A percentile compares a stretch with the other conserved stretches of the same genome.
phyloP scores from a whole-genome alignment of 64 coral and sea anemone species.

The Hydrozoanthus tunicans region DNA sequence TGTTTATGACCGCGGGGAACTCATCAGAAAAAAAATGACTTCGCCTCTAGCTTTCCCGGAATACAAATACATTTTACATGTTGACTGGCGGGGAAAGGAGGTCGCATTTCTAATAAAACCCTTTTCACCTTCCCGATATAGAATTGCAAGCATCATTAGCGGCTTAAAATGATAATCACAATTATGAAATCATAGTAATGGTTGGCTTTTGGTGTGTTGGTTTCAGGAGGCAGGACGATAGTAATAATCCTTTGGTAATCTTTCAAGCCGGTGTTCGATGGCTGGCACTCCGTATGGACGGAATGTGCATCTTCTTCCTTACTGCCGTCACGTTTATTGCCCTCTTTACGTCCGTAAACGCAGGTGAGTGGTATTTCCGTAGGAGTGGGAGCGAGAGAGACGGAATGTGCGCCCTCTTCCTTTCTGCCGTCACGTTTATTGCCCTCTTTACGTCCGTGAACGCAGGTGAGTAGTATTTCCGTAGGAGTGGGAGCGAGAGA shows the following conservation, averaged over 20 bases:
- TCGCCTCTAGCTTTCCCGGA: too few relatives aligned
- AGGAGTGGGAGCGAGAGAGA: neutral
- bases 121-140: too few relatives aligned
- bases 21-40: too few relatives aligned
- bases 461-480: conserved; percentile 26
- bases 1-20: too few relatives aligned
- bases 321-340: conserved; percentile 43
- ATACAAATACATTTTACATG: too few relatives aligned
- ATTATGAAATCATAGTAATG: neutral
- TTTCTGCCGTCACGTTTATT: conserved; percentile 34
- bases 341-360: conserved; percentile 51
- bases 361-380: conserved; percentile 29
- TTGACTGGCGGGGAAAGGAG: too few relatives aligned
- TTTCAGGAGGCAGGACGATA: conserved; percentile 62
- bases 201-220: neutral
- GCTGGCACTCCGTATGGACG: conserved; percentile 58
- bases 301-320: conserved; percentile 41
- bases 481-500: too few relatives aligned
- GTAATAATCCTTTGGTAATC: conserved; percentile 54
- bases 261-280: conserved; percentile 38
- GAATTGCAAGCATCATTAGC: neutral
- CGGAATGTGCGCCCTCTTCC: conserved; percentile 39
- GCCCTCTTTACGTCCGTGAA: conserved; percentile 50
- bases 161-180: neutral
- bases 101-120: too few relatives aligned